Percentiles rank a stretch among this genome's conserved stretches.
phyloP scores from a whole-genome alignment of 2,797 vertebrate genomes.

The Ambastaia sidthimunki region DNA sequence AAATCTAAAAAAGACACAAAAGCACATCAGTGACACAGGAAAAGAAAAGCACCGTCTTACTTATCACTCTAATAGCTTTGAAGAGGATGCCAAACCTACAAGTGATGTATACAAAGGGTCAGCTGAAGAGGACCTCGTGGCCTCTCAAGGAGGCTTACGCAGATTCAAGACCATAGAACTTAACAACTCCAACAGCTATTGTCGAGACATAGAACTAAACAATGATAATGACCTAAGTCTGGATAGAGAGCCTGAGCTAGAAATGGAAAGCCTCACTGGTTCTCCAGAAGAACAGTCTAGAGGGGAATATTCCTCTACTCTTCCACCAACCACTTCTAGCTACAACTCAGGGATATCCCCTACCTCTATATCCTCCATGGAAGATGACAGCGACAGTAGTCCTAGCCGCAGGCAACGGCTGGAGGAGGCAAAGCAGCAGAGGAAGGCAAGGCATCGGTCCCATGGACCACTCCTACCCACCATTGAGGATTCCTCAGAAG shows the following conservation, averaged over 20 bases:
- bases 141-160: constrained; percentile 90
- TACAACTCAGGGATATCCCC: constrained; percentile 96
- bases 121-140: constrained; percentile 83
- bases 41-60: constrained; percentile 90
- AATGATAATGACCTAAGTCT: constrained; percentile 86
- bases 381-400: constrained; percentile 98
- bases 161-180: constrained; percentile 98
- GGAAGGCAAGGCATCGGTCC: constrained; percentile 95
- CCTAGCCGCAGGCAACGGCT: constrained; percentile 94
- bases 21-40: constrained; percentile 81
- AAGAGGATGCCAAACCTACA: constrained; percentile 86
- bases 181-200: constrained; percentile 92
- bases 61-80: constrained; percentile 86
- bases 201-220: constrained; percentile 87
- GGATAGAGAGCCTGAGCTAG: constrained; percentile 94
- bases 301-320: constrained; percentile 94
- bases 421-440: constrained; percentile 97
- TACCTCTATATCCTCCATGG: constrained; percentile 96
- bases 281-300: constrained; percentile 96
- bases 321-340: constrained; percentile 94
- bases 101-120: constrained; percentile 80
- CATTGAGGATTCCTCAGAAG: constrained; percentile 98
- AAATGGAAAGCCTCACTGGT: constrained; percentile 98
- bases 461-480: constrained; percentile 96
- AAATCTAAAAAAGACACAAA: constrained; percentile 82